Conservation (phyloP, 2,888 invertebrate genomes). For the Notodromas monacha region DNA sequence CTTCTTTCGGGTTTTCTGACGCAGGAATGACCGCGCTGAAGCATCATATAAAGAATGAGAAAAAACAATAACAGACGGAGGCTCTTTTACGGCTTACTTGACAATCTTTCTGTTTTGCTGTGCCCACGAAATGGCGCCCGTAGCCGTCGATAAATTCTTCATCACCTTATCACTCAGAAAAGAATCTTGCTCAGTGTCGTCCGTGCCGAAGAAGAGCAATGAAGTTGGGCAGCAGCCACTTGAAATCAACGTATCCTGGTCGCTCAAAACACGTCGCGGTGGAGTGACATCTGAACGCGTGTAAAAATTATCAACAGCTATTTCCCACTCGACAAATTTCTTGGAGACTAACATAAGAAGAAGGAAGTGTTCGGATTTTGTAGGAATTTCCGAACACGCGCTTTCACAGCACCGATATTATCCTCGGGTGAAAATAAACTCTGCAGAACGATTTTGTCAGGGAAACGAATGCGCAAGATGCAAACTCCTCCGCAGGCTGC, state of each 20-base stretch:
- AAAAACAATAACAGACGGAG: too few relatives aligned
- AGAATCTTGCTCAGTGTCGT: too few relatives aligned
- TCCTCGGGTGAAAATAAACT: slow-evolving; percentile 46
- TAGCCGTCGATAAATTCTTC: too few relatives aligned
- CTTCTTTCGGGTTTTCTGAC: too few relatives aligned
- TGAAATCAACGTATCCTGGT: slow-evolving; percentile 13
- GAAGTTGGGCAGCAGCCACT: slow-evolving; percentile 9
- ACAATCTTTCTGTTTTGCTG: too few relatives aligned
- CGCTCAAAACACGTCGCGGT: slow-evolving; percentile 32
- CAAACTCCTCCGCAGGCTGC: too few relatives aligned
- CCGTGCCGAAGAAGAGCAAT: slow-evolving; percentile 7
- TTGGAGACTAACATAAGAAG: slow-evolving; percentile 43
- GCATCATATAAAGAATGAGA: too few relatives aligned
- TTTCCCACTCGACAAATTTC: slow-evolving; percentile 9
- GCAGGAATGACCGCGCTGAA: too few relatives aligned
- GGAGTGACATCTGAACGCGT: slow-evolving; percentile 37
- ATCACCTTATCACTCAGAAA: too few relatives aligned
- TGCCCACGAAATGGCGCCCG: too few relatives aligned
- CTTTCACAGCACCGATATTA: slow-evolving; percentile 29
- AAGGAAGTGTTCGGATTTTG: slow-evolving; percentile 29
- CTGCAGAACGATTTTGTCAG: slow-evolving; percentile 50
- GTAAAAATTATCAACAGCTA: slow-evolving; percentile 8
- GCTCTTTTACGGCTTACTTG: too few relatives aligned
- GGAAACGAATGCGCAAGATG: slow-evolving; percentile 53
- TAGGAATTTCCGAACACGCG: too few relatives aligned